Evolutionary conservation across 2,888 invertebrate species (phyloP), one percentile per base, ranked within the genome.

Genomic region (Tanytarsus gracilentus): DNA sequence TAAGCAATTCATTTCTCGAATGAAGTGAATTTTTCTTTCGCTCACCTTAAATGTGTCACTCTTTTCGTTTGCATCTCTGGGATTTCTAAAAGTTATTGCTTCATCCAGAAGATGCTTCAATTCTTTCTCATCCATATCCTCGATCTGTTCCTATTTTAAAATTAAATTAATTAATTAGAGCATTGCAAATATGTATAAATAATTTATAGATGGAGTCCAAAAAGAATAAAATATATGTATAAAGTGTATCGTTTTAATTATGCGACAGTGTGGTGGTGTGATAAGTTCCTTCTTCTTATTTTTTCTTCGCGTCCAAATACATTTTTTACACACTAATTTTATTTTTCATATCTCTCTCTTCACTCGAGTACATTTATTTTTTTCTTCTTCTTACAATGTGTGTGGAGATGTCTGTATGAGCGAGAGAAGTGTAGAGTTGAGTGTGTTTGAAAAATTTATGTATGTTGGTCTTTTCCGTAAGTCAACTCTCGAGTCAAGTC

Each of bases 61-160:
- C 75, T 89, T 90, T 68, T 88, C 87, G 74, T 88, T 86, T 65
- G 86, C 79, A 71, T 90, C 90, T 76, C 87, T 86, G 61, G 89
- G 89, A 71, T 83, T 82, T 74, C 88, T 88, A 76, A 90, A 90
- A 65, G 82, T 84, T 70, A 87, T 83, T 65, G 88, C 89, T 77
- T 90, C 90, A 71, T 90, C 88, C 67, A 90, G 76, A 64, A 90
- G 77, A 62, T 85, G 85, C 67, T 84, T 83, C 64, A 90, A 77
- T 71, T 85, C 83, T 62, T 80, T 81, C 70, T 90, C 88, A 74
- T 88, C 86, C 70, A 88, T 76, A 66, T 82, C 79, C 65, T 78
- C 79, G 65, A 81, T 39, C 25, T 39, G 39, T n/a, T 30, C 4
- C n/a, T 30, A 11, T 30, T 6, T n/a, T n/a, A n/a, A n/a, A n/a